Evolutionary conservation across 2,888 invertebrate species (phyloP), one percentile per base, ranked within the genome.

Genomic region (Atethmia centrago): DNA sequence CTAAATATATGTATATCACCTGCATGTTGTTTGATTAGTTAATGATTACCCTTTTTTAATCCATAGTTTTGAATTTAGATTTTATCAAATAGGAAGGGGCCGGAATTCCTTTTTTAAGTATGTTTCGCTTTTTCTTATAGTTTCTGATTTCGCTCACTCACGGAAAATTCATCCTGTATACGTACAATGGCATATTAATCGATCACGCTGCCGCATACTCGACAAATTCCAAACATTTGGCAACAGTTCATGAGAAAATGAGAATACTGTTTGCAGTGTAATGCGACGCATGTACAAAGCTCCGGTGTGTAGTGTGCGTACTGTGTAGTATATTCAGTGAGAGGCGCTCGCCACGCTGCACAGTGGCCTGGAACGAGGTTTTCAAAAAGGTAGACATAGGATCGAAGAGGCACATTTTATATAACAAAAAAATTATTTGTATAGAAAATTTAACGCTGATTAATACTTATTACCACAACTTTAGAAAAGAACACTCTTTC

Each of bases 181-280:
- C 55, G 19, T 31, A 28, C 55, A 56, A 19, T 16, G 9, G 55
- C 19, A 47, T 2, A 45, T 45, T 19, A 47, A 19, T 7, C 45
- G 36, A 55, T 9, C 45, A 12, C 61, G 40, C 42, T 49, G 21
- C 58, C 47, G 58, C 56, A 63, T 62, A 16, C 53, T 58, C 14
- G 42, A 62, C 67, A 1, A 55, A 56, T 74, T 74, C 55, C 61
- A 49, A 69, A 55, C 42, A 45, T 69, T 74, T 65, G 75, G 68
- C 75, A 77, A 45, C 49, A 25, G 31, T 70, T 65, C 65, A n/a
- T n/a, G n/a, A n/a, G n/a, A n/a, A n/a, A n/a, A 61, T 42, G 49
- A 61, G n/a, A 64, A 25, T 40, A 67, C 55, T n/a, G 61, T 55
- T 69, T 49, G 45, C 16, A 58, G 67, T 56, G 74, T n/a, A 40